A percentile compares a stretch with the other conserved stretches of the same genome.
Evolutionary conservation across 2,888 invertebrate species (phyloP).

Genomic region (Pelosia muscerda): DNA sequence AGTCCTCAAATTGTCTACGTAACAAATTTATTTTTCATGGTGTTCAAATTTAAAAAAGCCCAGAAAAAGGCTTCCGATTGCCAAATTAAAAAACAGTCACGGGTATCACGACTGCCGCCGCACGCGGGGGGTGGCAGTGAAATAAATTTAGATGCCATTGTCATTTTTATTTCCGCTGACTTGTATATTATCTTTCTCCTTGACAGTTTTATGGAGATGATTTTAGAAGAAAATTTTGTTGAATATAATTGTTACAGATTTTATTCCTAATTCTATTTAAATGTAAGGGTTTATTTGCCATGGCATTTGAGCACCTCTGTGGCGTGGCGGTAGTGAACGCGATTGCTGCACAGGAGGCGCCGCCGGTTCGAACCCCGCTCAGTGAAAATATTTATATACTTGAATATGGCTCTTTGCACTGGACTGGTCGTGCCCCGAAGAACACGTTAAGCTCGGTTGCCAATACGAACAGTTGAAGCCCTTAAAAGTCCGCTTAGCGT

Average conservation of each 20-base stretch:
- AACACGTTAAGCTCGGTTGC: too few species aligned
- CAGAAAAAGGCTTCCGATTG: background rate
- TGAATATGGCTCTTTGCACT: too few species aligned
- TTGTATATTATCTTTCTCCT: slow-evolving; percentile 26
- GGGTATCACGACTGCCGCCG: slow-evolving; percentile 17
- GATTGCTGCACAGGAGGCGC: too few species aligned
- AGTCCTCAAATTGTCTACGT: too few species aligned
- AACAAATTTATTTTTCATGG: background rate
- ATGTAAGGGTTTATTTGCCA: background rate
- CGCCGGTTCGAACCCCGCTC: too few species aligned
- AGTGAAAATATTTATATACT: too few species aligned
- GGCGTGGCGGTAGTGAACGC: too few species aligned
- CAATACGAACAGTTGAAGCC: too few species aligned
- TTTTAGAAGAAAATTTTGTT: slow-evolving; percentile 20
- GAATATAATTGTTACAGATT: slow-evolving; percentile 4
- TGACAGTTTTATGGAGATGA: slow-evolving; percentile 21
- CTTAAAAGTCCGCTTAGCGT: too few species aligned
- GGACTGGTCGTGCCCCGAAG: too few species aligned
- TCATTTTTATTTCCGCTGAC: slow-evolving; percentile 41
- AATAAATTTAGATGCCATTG: slow-evolving; percentile 36
- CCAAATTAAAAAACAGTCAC: slow-evolving; percentile 41
- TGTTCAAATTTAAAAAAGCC: background rate
- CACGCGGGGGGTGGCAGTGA: slow-evolving; percentile 23
- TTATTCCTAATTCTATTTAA: slow-evolving; percentile 10
- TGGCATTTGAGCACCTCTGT: too few species aligned